phyloP scores from a whole-genome alignment of 1,140 invertebrate species.

The Acromyrmex charruanus region DNA sequence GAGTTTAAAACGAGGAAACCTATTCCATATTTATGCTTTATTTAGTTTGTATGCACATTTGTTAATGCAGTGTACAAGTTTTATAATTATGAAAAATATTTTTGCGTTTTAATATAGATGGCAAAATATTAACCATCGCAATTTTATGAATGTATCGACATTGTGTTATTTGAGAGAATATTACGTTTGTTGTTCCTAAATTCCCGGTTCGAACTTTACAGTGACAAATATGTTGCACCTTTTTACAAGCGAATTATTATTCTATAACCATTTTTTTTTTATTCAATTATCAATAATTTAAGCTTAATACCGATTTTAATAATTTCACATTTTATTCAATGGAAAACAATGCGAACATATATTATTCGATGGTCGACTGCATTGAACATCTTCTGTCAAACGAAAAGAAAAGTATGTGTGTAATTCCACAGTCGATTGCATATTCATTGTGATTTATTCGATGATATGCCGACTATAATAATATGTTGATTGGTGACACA shows the following conservation, averaged over 20 bases:
- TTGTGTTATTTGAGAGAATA: conserved; percentile 42
- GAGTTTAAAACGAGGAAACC: conserved; percentile 3
- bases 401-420: not conserved
- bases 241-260: conserved; percentile 50
- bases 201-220: conserved; percentile 26
- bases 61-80: not conserved
- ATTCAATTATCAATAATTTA: conserved; percentile 38
- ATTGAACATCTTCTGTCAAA: conserved; percentile 25
- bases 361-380: not conserved
- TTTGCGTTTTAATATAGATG: conserved; percentile 15
- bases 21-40: not conserved
- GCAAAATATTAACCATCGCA: conserved; percentile 21
- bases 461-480: not conserved
- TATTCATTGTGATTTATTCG: not conserved
- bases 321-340: conserved; percentile 44
- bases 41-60: conserved; percentile 5
- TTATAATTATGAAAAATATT: conserved; percentile 39
- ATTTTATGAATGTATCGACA: conserved; percentile 37
- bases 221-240: conserved; percentile 36
- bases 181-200: conserved; percentile 33
- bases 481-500: not conserved
- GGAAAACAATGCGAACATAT: not conserved
- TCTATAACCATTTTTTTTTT: conserved; percentile 44
- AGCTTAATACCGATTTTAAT: conserved; percentile 30
- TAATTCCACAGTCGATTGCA: conserved; percentile 3